phyloP scores from a whole-genome alignment of 2,113 vertebrate species.

The Engystomops pustulosus region DNA sequence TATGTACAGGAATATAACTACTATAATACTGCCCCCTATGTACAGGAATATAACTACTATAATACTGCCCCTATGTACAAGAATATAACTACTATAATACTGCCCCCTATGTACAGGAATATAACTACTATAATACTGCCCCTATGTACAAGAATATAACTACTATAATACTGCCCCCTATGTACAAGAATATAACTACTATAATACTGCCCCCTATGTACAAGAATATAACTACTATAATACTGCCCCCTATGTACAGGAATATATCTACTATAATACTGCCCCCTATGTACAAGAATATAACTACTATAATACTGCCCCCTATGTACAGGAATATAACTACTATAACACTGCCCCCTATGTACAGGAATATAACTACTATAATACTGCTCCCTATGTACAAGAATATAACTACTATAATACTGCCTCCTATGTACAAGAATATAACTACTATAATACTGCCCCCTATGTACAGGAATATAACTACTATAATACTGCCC shows the following conservation, averaged over 20 bases:
- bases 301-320: slow-evolving; percentile 1
- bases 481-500: not conserved
- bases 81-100: no score
- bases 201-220: not conserved
- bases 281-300: not conserved
- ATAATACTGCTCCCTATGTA: no score
- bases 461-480: not conserved
- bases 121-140: no score
- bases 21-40: no score
- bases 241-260: not conserved
- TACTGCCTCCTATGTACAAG: not conserved
- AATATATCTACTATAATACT: slow-evolving; percentile 2
- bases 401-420: no score
- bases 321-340: not conserved
- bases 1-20: no score
- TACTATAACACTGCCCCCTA: not conserved
- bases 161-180: not conserved
- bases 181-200: slow-evolving; percentile 1
- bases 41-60: no score
- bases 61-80: no score
- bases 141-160: slow-evolving; percentile 1
- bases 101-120: no score
- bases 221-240: slow-evolving; percentile 12
- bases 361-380: not conserved
- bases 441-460: slow-evolving; percentile 11